phyloP scores from a whole-genome alignment of 2,888 invertebrate species.

The Pollenia griseotomentosa region DNA sequence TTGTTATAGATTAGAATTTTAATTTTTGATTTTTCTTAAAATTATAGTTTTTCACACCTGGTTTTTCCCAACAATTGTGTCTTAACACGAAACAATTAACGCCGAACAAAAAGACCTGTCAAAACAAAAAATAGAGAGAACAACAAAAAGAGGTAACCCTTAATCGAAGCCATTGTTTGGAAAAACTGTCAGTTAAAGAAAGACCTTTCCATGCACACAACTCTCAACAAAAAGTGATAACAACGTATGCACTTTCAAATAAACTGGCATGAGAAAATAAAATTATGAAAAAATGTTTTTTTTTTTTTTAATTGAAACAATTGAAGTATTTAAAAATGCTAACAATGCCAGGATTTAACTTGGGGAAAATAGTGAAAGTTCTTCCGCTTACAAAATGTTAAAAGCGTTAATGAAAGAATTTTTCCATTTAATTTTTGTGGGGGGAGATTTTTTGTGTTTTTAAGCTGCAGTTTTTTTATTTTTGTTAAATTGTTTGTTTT shows the following conservation, averaged over 20 bases:
- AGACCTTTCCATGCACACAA: constrained; percentile 20
- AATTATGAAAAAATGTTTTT: constrained; percentile 38
- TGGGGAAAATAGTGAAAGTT: constrained; percentile 72
- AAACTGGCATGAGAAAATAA: constrained; percentile 46
- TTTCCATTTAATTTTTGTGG: constrained; percentile 37
- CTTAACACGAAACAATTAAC: constrained; percentile 63
- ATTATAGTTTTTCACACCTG: constrained; percentile 68
- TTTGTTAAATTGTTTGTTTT: constrained; percentile 50
- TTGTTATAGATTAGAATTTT: constrained; percentile 13
- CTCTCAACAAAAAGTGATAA: constrained; percentile 22
- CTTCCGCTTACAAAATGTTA: constrained; percentile 58
- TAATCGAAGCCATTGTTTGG: constrained; percentile 20
- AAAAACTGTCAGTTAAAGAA: constrained; percentile 62
- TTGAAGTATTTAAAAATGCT: constrained; percentile 48
- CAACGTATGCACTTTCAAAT: constrained; percentile 4
- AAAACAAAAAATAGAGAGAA: constrained; percentile 74
- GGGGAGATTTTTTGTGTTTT: constrained; percentile 57
- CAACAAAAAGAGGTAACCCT: constrained; percentile 58
- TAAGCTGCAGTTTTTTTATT: constrained; percentile 59
- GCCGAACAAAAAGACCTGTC: constrained; percentile 73
- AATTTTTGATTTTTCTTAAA: background rate
- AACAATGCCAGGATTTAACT: constrained; percentile 60
- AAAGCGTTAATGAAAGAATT: background rate
- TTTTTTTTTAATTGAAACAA: constrained; percentile 39
- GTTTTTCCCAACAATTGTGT: constrained; percentile 54